Evolutionary conservation across 2,113 vertebrate genomes (phyloP).

Genomic region (Tapirus terrestris): DNA sequence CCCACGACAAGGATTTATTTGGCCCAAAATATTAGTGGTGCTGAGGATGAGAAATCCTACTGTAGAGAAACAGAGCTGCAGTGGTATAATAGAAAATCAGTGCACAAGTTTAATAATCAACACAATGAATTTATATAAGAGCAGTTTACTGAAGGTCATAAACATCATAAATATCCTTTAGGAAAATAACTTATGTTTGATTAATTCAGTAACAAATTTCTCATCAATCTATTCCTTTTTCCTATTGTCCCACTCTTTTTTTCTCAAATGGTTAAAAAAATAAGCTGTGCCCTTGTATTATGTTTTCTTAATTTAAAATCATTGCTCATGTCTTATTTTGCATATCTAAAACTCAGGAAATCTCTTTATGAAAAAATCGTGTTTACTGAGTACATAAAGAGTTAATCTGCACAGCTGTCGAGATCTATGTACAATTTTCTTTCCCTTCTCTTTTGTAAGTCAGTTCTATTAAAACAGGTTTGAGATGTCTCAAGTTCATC

Average conservation of each 20-base stretch:
- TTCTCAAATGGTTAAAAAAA: constrained; percentile 37
- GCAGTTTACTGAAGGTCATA: background rate
- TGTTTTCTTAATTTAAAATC: constrained; percentile 57
- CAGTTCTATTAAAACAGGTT: constrained; percentile 67
- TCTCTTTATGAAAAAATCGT: constrained; percentile 36
- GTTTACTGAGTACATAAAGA: constrained; percentile 55
- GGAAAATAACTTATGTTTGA: constrained; percentile 38
- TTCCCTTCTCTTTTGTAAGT: constrained; percentile 59
- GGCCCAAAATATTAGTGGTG: background rate
- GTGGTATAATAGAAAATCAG: background rate
- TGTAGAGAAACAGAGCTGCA: background rate
- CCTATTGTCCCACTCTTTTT: background rate
- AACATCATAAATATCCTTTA: background rate
- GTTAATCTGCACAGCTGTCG: constrained; percentile 50
- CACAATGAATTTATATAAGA: background rate
- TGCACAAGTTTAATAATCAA: background rate
- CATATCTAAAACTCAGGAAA: constrained; percentile 52
- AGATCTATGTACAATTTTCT: constrained; percentile 45
- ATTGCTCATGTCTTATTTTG: constrained; percentile 53
- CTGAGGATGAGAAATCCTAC: background rate
- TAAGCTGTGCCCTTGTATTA: constrained; percentile 19
- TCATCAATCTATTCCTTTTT: constrained; percentile 11
- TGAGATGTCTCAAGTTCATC: constrained; percentile 67
- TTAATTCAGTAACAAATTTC: constrained; percentile 41
- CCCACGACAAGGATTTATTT: background rate